Conservation (phyloP, 2,888 invertebrate species). For the Andrena bucephala region DNA sequence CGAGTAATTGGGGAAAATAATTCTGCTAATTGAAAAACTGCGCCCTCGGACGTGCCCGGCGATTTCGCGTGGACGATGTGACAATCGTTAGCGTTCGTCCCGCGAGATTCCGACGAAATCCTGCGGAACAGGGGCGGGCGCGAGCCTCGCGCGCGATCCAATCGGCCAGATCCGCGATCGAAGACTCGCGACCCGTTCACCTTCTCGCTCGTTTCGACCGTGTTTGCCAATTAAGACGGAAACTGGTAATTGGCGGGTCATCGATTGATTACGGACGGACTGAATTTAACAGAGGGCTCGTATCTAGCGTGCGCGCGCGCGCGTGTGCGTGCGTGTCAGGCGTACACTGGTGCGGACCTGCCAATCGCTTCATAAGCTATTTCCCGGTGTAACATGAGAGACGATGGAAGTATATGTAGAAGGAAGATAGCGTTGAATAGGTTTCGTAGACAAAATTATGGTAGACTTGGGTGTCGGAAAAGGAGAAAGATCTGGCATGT, state of each 20-base stretch:
- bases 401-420: too few species aligned
- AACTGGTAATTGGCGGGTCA: conserved; percentile 71
- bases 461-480: too few species aligned
- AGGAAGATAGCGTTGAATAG: too few species aligned
- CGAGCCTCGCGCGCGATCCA: conserved; percentile 30
- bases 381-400: neutral
- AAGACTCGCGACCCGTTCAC: conserved; percentile 37
- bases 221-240: conserved; percentile 74
- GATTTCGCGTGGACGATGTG: neutral
- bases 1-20: conserved; percentile 6
- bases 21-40: neutral
- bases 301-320: conserved; percentile 25
- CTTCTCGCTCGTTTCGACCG: conserved; percentile 48
- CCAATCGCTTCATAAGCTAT: neutral
- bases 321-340: neutral
- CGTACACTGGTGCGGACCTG: neutral
- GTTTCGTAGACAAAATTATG: too few species aligned
- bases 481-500: too few species aligned
- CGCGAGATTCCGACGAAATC: conserved; percentile 10
- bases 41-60: neutral
- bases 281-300: conserved; percentile 71
- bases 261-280: conserved; percentile 70
- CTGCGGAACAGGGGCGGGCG: neutral
- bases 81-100: neutral
- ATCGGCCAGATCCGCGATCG: conserved; percentile 53